Conservation (phyloP, 2,888 invertebrate species). For the Drosophila borealis region DNA sequence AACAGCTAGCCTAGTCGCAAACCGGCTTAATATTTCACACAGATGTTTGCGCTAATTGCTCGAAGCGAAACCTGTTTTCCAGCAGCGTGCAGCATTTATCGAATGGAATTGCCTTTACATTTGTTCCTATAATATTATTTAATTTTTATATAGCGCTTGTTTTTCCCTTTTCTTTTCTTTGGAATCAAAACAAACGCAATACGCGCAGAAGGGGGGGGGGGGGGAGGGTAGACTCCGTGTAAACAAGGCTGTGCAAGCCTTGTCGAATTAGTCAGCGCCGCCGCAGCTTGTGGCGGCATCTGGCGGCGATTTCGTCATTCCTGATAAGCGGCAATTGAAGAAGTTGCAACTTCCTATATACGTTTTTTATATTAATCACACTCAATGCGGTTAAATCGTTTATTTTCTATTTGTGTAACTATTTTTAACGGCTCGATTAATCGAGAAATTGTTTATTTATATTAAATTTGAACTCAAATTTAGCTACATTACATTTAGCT, state of each 20-base stretch:
- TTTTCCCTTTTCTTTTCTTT: neutral
- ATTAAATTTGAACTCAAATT: no score
- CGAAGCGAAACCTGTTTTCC: slow-evolving; percentile 55
- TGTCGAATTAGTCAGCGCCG: slow-evolving; percentile 40
- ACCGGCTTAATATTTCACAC: slow-evolving; percentile 47
- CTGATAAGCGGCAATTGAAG: no score
- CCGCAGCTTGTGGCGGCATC: slow-evolving; percentile 2
- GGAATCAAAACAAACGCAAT: neutral
- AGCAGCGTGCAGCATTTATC: slow-evolving; percentile 3
- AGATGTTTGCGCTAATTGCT: slow-evolving; percentile 46
- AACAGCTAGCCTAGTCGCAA: slow-evolving; percentile 16
- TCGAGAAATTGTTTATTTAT: no score
- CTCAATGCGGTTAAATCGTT: no score
- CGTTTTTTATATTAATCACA: no score
- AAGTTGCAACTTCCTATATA: no score
- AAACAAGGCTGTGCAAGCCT: slow-evolving; percentile 11
- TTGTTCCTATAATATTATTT: slow-evolving; percentile 12
- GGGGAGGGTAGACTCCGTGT: neutral
- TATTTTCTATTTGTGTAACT: no score
- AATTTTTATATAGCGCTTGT: neutral
- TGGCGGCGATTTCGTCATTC: slow-evolving; percentile 13
- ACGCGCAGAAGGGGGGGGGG: neutral
- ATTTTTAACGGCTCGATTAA: no score
- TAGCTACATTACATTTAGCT: no score
- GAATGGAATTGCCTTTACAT: slow-evolving; percentile 18